Percentiles rank a stretch among this genome's conserved stretches.
Conservation (phyloP, 2,888 invertebrate species). For the Lochmaea crataegi region DNA sequence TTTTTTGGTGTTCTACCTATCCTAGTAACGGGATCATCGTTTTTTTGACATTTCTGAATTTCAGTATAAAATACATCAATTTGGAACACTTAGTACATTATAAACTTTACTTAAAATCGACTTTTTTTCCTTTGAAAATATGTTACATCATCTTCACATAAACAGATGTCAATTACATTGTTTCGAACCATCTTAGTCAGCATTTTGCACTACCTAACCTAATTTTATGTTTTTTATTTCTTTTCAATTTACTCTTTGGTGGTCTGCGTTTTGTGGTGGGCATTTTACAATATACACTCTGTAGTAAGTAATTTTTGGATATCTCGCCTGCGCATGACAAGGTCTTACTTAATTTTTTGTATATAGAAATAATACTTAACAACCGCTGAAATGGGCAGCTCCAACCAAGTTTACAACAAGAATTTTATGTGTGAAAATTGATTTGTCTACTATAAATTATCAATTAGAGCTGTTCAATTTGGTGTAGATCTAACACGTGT, state of each 20-base stretch:
- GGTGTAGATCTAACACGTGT: neutral
- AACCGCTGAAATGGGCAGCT: neutral
- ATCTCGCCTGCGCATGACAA: slow-evolving; percentile 34
- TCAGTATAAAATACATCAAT: too few species aligned
- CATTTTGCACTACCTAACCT: slow-evolving; percentile 44
- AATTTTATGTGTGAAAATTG: too few species aligned
- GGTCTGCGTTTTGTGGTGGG: slow-evolving; percentile 49
- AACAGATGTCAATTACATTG: too few species aligned
- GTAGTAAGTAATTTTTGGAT: slow-evolving; percentile 51
- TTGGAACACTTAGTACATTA: too few species aligned
- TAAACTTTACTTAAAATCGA: too few species aligned
- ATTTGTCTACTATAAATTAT: neutral
- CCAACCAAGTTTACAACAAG: neutral
- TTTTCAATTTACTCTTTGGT: slow-evolving; percentile 48
- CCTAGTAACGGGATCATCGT: too few species aligned
- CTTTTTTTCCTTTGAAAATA: too few species aligned
- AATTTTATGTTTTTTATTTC: slow-evolving; percentile 45
- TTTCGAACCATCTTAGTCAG: too few species aligned
- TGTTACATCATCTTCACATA: too few species aligned
- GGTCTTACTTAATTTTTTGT: neutral
- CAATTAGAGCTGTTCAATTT: neutral
- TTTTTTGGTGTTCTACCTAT: too few species aligned
- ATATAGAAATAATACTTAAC: neutral
- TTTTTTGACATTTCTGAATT: too few species aligned
- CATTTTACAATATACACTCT: slow-evolving; percentile 42